Evolutionary conservation across 2,113 vertebrate species (phyloP).

Genomic region (Thalassoma bifasciatum): DNA sequence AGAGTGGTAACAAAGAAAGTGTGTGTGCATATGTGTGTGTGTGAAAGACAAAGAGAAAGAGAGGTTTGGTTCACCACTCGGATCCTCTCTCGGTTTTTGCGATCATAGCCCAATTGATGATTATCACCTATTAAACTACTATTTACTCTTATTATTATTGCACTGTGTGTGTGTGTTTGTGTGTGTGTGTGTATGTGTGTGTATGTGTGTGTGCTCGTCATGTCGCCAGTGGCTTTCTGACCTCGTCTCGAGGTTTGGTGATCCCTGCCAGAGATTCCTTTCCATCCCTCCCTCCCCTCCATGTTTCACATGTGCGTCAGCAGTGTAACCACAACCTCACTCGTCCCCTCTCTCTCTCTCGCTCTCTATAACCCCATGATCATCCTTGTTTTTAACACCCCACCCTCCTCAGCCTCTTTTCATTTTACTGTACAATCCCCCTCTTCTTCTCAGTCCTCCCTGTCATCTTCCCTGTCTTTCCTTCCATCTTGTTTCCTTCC

Average conservation of each 20-base stretch:
- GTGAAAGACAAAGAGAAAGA: background rate
- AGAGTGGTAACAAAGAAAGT: constrained; percentile 5
- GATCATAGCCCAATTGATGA: constrained; percentile 47
- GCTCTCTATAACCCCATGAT: constrained; percentile 44
- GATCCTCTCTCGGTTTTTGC: constrained; percentile 38
- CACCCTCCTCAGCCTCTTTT: constrained; percentile 31
- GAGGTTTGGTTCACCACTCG: constrained; percentile 10
- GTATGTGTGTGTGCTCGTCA: constrained; percentile 50
- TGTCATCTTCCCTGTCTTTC: background rate
- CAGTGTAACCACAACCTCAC: constrained; percentile 71
- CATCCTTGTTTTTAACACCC: constrained; percentile 43
- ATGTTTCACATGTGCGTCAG: constrained; percentile 79
- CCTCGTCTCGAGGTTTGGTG: constrained; percentile 79
- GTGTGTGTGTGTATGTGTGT: constrained; percentile 35
- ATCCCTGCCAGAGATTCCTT: constrained; percentile 78
- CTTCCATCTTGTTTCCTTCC: no score
- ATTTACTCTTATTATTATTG: constrained; percentile 66
- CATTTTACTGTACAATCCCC: constrained; percentile 27
- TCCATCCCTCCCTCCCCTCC: constrained; percentile 69
- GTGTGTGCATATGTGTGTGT: constrained; percentile 18
- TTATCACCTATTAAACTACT: constrained; percentile 71
- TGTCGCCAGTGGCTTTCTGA: constrained; percentile 82
- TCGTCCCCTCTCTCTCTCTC: constrained; percentile 10
- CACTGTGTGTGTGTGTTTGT: constrained; percentile 14
- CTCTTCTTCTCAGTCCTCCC: background rate